Conservation (phyloP, 2,888 invertebrate species). For the Calephelis perditalis region DNA sequence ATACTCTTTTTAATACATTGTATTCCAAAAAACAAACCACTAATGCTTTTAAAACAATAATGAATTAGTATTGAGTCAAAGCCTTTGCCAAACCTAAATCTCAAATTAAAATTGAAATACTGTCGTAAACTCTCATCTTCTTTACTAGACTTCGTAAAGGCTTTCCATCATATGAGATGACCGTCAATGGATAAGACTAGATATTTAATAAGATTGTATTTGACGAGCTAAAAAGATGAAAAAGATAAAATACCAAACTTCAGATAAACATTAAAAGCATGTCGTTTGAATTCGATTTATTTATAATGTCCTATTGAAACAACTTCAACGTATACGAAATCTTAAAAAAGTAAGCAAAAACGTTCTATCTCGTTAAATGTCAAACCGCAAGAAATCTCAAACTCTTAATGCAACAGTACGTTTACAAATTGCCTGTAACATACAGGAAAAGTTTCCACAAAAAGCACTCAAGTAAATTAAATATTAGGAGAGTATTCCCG, state of each 20-base stretch:
- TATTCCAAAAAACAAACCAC: no score
- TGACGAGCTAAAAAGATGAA: neutral
- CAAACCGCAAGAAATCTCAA: conserved; percentile 49
- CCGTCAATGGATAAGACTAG: neutral
- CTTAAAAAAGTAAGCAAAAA: conserved; percentile 15
- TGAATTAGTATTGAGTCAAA: no score
- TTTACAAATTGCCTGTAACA: conserved; percentile 70
- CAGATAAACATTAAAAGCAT: conserved; percentile 1
- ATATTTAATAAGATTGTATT: neutral
- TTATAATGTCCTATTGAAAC: neutral
- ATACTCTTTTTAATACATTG: no score
- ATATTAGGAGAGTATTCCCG: conserved; percentile 61
- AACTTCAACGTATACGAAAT: conserved; percentile 5
- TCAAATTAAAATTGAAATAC: no score
- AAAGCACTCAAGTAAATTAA: conserved; percentile 76
- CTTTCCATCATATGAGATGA: no score
- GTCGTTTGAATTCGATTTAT: neutral
- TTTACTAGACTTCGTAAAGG: no score
- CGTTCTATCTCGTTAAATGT: conserved; percentile 38
- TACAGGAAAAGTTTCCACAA: conserved; percentile 65
- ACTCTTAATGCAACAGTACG: conserved; percentile 65
- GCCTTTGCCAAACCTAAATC: no score
- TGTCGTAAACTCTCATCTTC: no score
- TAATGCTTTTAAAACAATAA: no score
- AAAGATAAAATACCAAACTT: conserved; percentile 10